Base-by-base conservation (phyloP, 2,113 vertebrate species). In the Tyto alba region DNA sequence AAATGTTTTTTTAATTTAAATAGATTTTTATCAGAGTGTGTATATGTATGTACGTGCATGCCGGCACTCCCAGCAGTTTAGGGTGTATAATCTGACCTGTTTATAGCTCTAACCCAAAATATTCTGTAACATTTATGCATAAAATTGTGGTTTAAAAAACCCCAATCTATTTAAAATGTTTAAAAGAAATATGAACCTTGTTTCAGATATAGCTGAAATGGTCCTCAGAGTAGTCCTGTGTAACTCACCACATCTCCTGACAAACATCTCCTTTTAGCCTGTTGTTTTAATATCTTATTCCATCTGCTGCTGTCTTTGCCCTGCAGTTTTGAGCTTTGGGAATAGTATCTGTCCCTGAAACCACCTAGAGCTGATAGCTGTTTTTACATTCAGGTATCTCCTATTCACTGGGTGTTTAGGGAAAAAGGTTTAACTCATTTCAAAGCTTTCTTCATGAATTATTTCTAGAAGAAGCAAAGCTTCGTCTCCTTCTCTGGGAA, bases 31-130 rank as follows among this genome's bases (percentile, higher is more conserved):
- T 57, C 5, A 1, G 73, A 38, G 13, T 13, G 6, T 48, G 6
- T 72, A 13, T 36, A 32, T 8, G 11, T 23, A n/a, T 22, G 6
- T 7, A 29, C 6, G 10, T 0, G 0, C 4, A 18, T 12, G 16
- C 19, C 47, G 40, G 20, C 23, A 23, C 12, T 48, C 40, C 2
- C 23, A 76, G 29, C 43, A 76, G 16, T 9, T 47, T 43, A n/a
- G 13, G 3, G 4, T 15, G 3, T 71, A 32, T 48, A 40, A 60
- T 30, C 12, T 88, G 53, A 77, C 13, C 15, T 82, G 5, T 2
- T 67, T 73, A 27, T 41, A 80, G 16, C 11, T 83, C 13, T 69
- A 80, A 66, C 29, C 7, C 9, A 74, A 76, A 55, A 7, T 45
- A 62, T 89, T 38, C 23, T 66, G 11, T 19, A 43, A 40, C 9